A percentile compares a stretch with the other conserved stretches of the same genome.
Evolutionary conservation across 1,140 invertebrate species (phyloP).

Genomic region (Thaumetopoea pityocampa): DNA sequence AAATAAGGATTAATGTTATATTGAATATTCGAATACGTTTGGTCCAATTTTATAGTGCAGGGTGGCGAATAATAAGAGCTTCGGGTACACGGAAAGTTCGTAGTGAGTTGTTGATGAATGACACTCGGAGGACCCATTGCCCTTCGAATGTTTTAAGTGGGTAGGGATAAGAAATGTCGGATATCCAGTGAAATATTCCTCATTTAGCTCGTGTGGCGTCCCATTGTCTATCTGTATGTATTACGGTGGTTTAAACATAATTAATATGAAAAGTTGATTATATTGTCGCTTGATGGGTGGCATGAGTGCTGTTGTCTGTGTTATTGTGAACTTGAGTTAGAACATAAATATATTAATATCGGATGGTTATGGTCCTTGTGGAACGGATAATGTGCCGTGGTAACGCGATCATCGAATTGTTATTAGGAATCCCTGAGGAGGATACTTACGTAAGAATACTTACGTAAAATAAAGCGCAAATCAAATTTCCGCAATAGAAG

Average conservation of each 20-base stretch:
- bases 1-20: constrained; percentile 31
- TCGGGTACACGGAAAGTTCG: constrained; percentile 70
- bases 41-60: constrained; percentile 70
- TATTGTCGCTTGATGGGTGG: constrained; percentile 31
- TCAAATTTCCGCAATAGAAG: too few relatives aligned
- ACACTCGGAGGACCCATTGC: constrained; percentile 72
- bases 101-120: constrained; percentile 71
- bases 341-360: constrained; percentile 23
- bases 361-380: not conserved
- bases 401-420: too few relatives aligned
- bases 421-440: too few relatives aligned
- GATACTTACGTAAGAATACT: too few relatives aligned
- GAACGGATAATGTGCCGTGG: too few relatives aligned
- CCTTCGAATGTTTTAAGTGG: constrained; percentile 74
- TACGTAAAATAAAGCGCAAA: too few relatives aligned
- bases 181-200: constrained; percentile 68
- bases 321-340: not conserved
- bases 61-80: constrained; percentile 72
- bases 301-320: constrained; percentile 28
- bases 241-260: constrained; percentile 41
- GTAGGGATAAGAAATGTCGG: constrained; percentile 72
- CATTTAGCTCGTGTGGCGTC: constrained; percentile 35
- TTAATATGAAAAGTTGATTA: constrained; percentile 62
- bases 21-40: constrained; percentile 34
- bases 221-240: constrained; percentile 50